Evolutionary conservation across 2,888 invertebrate genomes (phyloP).

Genomic region (Hartigia nigra): DNA sequence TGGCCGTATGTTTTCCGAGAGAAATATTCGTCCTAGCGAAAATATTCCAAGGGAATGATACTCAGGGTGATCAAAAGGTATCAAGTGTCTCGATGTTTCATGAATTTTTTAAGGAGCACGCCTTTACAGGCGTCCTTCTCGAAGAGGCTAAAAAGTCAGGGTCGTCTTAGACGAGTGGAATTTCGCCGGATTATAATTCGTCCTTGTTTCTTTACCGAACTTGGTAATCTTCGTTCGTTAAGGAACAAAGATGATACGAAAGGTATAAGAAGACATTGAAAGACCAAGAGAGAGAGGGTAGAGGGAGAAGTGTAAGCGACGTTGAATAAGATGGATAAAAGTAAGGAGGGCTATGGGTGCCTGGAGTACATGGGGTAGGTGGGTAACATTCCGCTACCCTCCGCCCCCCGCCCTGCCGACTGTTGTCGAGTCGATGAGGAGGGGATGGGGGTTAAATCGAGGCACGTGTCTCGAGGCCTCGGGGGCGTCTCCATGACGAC

Average conservation of each 20-base stretch:
- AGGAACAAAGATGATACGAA: not conserved
- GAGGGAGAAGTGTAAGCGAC: not conserved
- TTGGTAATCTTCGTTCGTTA: not conserved
- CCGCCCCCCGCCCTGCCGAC: not conserved
- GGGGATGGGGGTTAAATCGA: not conserved
- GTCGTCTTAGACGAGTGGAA: not conserved
- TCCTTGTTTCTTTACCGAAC: not conserved
- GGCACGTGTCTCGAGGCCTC: constrained; percentile 16
- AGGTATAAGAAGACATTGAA: not conserved
- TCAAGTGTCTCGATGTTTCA: not conserved
- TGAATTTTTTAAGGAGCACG: not conserved
- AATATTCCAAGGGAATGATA: not conserved
- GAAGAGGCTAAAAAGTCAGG: not conserved
- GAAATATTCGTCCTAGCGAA: not conserved
- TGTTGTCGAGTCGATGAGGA: not conserved
- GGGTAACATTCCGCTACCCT: not conserved
- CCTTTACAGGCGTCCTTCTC: not conserved
- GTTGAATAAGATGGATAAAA: not conserved
- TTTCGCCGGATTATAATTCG: too few relatives aligned
- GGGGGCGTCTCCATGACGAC: constrained; percentile 22
- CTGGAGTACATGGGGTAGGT: not conserved
- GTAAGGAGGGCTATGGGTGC: not conserved
- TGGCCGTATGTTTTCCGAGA: too few relatives aligned
- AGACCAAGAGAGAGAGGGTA: accelerated
- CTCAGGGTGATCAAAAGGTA: not conserved